Conservation (phyloP, 1,140 invertebrate species). For the Venturia canescens region DNA sequence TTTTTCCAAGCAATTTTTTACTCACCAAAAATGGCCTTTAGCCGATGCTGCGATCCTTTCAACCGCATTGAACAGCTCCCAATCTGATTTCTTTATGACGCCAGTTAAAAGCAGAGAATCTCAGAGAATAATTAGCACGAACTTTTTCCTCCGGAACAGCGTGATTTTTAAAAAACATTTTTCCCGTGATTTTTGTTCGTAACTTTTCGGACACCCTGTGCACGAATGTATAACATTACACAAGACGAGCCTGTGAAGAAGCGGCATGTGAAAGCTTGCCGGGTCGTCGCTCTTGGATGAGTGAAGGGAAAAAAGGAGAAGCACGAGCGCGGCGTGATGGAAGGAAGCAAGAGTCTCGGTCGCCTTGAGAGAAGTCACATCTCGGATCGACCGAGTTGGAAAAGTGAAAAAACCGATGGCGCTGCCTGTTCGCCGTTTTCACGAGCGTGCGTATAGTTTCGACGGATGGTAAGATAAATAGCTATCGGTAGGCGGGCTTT, state of each 20-base stretch:
- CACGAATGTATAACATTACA: conserved; percentile 25
- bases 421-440: background rate
- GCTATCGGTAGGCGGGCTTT: conserved; percentile 1
- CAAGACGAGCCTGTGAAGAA: conserved; percentile 22
- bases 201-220: too few relatives aligned
- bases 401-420: background rate
- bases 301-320: background rate
- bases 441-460: background rate
- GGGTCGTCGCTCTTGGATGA: background rate
- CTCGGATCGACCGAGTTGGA: conserved; percentile 10
- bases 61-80: too few relatives aligned
- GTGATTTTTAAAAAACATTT: too few relatives aligned
- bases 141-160: too few relatives aligned
- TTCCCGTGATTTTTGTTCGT: too few relatives aligned
- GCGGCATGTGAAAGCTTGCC: conserved; percentile 20
- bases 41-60: too few relatives aligned
- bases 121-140: background rate
- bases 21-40: too few relatives aligned
- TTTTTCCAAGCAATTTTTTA: too few relatives aligned
- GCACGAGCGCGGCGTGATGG: background rate
- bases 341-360: background rate
- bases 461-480: conserved; percentile 30
- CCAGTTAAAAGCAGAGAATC: too few relatives aligned
- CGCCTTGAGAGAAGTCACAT: background rate
- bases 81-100: too few relatives aligned